phyloP scores from a whole-genome alignment of 2,113 vertebrate genomes.

The Pluvianellus socialis region DNA sequence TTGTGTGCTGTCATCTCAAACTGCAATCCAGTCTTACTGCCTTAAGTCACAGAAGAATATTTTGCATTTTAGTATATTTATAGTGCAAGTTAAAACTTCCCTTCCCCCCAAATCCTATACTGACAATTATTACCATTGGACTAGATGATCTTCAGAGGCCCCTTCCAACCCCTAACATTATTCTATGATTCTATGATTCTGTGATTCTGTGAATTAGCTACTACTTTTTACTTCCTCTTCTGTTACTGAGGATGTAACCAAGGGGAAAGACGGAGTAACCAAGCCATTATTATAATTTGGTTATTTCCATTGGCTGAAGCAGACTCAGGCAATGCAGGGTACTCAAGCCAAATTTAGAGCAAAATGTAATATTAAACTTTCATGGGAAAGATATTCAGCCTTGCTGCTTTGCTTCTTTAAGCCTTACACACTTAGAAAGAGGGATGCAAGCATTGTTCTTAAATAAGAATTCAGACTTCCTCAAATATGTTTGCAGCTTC shows the following conservation, averaged over 20 bases:
- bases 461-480: not conserved
- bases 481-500: not conserved
- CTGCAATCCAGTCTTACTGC: not conserved
- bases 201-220: too few species aligned
- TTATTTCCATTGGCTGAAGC: not conserved
- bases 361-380: not conserved
- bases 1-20: not conserved
- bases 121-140: not conserved
- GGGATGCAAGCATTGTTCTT: not conserved
- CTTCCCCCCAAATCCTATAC: fast-evolving
- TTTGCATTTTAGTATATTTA: not conserved
- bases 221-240: not conserved
- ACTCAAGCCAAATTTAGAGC: not conserved
- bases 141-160: too few species aligned
- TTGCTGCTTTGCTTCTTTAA: not conserved
- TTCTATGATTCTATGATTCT: too few species aligned
- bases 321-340: not conserved
- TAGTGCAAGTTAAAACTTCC: not conserved
- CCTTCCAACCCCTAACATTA: too few species aligned
- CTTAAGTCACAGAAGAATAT: not conserved
- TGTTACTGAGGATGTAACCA: not conserved
- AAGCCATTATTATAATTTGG: not conserved
- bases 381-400: not conserved
- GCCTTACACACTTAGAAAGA: not conserved
- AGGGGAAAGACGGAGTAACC: not conserved